Evolutionary conservation across 2,797 vertebrate species (phyloP).

Genomic region (Orientallactaga sibirica): DNA sequence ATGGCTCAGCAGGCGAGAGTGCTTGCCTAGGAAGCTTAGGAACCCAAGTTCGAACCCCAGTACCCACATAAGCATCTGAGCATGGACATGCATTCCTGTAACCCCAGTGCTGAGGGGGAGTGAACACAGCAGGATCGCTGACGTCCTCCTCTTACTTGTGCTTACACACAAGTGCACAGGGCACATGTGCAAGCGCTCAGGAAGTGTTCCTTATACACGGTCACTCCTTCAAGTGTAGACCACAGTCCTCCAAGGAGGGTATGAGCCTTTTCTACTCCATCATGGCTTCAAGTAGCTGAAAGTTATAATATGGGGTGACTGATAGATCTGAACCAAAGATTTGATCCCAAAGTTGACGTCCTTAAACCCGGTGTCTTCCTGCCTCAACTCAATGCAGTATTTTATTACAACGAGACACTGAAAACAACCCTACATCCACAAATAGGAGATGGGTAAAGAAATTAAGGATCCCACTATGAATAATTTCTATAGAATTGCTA

Average conservation of each 20-base stretch:
- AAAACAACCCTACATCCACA: neutral
- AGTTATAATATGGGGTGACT: neutral
- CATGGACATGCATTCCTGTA: too few relatives aligned
- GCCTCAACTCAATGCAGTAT: neutral
- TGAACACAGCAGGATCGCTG: too few relatives aligned
- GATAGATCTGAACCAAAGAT: neutral
- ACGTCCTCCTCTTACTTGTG: too few relatives aligned
- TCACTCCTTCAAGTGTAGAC: neutral
- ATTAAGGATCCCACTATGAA: constrained; percentile 6
- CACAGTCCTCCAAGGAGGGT: neutral
- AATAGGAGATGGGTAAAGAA: constrained; percentile 41
- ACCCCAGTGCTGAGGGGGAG: too few relatives aligned
- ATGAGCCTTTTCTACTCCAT: neutral
- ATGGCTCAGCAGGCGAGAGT: too few relatives aligned
- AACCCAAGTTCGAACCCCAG: too few relatives aligned
- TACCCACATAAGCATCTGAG: too few relatives aligned
- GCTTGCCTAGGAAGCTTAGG: too few relatives aligned
- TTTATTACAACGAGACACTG: constrained; percentile 1
- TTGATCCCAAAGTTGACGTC: neutral
- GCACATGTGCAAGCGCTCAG: neutral
- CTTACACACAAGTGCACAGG: too few relatives aligned
- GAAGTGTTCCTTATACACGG: neutral
- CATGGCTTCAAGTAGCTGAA: neutral
- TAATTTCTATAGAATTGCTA: neutral
- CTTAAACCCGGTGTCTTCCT: neutral